These are phyloP conservation scores for Agrotis puta DNA, from an alignment of 2,888 invertebrate genomes.

Conservation along the genomic window DNA sequence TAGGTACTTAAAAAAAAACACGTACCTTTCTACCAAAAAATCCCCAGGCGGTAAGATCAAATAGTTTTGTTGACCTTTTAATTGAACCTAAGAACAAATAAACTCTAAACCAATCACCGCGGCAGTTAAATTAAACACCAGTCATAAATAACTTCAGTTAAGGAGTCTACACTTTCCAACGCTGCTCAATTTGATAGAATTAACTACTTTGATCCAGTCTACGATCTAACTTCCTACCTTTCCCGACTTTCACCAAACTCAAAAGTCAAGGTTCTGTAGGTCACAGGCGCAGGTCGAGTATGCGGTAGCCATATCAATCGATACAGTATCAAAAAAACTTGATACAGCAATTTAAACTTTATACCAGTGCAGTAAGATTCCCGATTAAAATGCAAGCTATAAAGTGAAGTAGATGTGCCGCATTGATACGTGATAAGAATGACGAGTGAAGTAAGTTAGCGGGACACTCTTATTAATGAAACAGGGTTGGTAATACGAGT, in stretches of 20 bases:
- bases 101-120: neutral
- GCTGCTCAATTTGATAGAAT: conserved; percentile 15
- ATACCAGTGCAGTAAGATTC: conserved; percentile 55
- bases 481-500: conserved; percentile 53
- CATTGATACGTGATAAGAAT: conserved; percentile 81
- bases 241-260: conserved; percentile 84
- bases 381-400: conserved; percentile 54
- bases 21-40: too few relatives aligned
- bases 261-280: conserved; percentile 85
- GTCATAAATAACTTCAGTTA: conserved; percentile 16
- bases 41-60: neutral
- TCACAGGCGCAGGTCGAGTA: conserved; percentile 84
- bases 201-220: conserved; percentile 33
- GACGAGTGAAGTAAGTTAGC: conserved; percentile 68
- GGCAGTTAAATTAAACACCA: neutral
- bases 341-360: conserved; percentile 67
- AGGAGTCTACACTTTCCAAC: conserved; percentile 39
- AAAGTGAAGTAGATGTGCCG: conserved; percentile 68
- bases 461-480: conserved; percentile 63
- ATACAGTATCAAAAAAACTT: conserved; percentile 64
- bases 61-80: neutral
- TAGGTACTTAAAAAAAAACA: too few relatives aligned
- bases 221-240: conserved; percentile 66
- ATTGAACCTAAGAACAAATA: neutral
- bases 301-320: conserved; percentile 82